Conservation (phyloP, 2,797 vertebrate genomes). For the Pantherophis vulpinus region DNA sequence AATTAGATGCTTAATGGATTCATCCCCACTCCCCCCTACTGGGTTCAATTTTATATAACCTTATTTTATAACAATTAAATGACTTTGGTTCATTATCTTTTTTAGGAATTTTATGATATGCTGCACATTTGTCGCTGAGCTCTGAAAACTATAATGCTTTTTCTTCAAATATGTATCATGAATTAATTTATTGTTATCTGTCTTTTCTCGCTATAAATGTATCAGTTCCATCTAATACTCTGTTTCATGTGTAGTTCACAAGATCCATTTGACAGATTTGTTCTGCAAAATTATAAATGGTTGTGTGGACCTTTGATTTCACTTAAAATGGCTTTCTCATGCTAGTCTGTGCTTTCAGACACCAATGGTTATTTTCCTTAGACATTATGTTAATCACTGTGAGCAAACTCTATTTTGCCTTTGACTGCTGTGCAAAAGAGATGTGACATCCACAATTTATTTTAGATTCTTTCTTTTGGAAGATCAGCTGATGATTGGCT, state of each 20-base stretch:
- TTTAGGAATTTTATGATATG: not conserved
- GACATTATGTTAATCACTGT: not conserved
- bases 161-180: not conserved
- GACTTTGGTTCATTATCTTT: not conserved
- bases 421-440: not conserved
- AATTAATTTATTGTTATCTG: not conserved
- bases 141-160: not conserved
- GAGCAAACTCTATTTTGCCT: not conserved
- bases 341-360: not conserved
- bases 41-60: not conserved
- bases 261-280: not conserved
- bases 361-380: not conserved
- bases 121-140: not conserved
- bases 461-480: not conserved
- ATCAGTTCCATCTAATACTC: not conserved
- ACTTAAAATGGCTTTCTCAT: not conserved
- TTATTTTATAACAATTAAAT: not conserved
- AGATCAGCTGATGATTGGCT: not conserved
- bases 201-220: not conserved
- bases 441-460: accelerated
- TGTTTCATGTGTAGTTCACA: not conserved
- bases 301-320: not conserved
- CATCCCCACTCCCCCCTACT: not conserved
- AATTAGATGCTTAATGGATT: not conserved
- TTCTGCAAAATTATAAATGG: not conserved